Evolutionary conservation across 2,888 invertebrate species (phyloP).

Genomic region (Orgyia antiqua): DNA sequence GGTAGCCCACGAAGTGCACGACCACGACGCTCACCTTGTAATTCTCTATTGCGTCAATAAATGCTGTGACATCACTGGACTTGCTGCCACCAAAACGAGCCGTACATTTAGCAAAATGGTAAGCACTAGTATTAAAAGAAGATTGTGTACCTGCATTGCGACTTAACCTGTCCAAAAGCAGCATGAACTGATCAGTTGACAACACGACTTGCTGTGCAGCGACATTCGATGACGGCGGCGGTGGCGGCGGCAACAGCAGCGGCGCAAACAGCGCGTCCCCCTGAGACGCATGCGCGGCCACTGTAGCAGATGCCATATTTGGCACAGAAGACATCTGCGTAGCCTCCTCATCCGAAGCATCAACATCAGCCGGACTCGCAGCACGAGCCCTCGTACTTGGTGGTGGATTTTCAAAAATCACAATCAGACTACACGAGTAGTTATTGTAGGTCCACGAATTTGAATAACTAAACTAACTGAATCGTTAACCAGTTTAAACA

Average conservation of each 20-base stretch:
- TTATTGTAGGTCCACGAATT: no score
- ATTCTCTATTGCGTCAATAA: conserved; percentile 11
- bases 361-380: background rate
- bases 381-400: background rate
- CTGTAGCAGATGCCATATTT: no score
- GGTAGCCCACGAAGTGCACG: no score
- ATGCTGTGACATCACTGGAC: conserved; percentile 7
- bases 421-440: no score
- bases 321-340: background rate
- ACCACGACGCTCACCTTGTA: conserved; percentile 12
- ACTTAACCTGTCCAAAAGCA: background rate
- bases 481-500: no score
- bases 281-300: background rate
- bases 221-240: background rate
- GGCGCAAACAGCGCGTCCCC: background rate
- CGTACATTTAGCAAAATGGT: conserved; percentile 9
- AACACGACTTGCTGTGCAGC: background rate
- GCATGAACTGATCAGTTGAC: background rate
- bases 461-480: no score
- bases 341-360: background rate
- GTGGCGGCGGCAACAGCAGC: no score
- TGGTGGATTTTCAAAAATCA: no score
- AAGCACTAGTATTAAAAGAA: background rate
- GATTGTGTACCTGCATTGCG: background rate
- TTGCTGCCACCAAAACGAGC: conserved; percentile 10